Evolutionary conservation across 2,113 vertebrate species (phyloP).

Genomic region (Prietella phreatophila): DNA sequence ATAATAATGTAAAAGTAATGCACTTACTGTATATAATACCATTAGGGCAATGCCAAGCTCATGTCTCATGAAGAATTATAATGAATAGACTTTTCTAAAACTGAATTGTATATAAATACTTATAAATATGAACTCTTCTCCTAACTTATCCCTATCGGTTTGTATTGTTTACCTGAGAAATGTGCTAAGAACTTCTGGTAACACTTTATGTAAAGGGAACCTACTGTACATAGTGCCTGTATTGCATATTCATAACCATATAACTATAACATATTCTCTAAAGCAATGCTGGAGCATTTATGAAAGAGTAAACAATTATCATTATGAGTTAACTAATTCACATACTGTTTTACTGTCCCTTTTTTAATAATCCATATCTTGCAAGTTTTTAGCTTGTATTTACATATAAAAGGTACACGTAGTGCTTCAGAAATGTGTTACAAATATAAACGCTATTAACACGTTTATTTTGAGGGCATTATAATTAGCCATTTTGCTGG

Average conservation of each 20-base stretch:
- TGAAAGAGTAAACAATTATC: not conserved
- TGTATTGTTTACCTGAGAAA: not conserved
- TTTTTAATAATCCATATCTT: not conserved
- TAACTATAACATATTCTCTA: too few relatives aligned
- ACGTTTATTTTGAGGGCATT: not conserved
- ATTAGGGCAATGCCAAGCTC: not conserved
- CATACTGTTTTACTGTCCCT: not conserved
- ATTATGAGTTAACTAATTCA: not conserved
- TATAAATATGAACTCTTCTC: not conserved
- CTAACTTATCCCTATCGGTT: not conserved
- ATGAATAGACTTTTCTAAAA: not conserved
- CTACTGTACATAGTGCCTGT: too few relatives aligned
- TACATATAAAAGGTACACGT: too few relatives aligned
- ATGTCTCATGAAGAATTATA: not conserved
- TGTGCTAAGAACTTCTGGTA: not conserved
- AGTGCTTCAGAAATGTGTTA: not conserved
- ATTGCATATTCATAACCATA: too few relatives aligned
- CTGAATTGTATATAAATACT: not conserved
- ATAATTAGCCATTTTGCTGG: not conserved
- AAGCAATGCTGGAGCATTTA: not conserved
- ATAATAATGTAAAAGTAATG: not conserved
- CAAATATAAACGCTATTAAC: not conserved
- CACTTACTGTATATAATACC: too few relatives aligned
- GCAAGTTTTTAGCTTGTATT: not conserved
- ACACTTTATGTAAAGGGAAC: not conserved